Conservation (phyloP, 23 tunicate species). For the Halocynthia roretzi region DNA sequence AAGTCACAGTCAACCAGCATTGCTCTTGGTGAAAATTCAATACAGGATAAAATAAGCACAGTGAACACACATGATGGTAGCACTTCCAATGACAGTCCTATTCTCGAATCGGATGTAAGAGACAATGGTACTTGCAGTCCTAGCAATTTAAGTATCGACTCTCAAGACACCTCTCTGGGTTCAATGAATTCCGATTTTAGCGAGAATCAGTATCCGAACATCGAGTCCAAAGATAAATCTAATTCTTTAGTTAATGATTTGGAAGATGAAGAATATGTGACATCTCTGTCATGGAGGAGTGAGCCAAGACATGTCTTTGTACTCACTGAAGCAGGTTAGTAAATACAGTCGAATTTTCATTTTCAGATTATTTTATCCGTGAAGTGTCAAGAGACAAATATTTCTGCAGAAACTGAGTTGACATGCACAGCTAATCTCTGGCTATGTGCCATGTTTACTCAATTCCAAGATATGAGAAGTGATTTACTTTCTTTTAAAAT, state of each 20-base stretch:
- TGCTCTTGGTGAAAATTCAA: not conserved
- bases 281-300: conserved; percentile 28
- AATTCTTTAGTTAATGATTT: not conserved
- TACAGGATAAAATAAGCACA: not conserved
- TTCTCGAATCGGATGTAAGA: not conserved
- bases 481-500: no score
- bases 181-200: not conserved
- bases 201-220: not conserved
- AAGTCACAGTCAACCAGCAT: not conserved
- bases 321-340: conserved; percentile 48
- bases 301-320: conserved; percentile 66
- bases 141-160: not conserved
- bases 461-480: no score
- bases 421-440: no score
- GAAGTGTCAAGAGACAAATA: no score
- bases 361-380: no score
- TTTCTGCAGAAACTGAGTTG: no score
- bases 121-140: not conserved
- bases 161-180: not conserved
- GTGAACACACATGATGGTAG: no score
- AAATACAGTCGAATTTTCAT: not conserved
- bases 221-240: not conserved
- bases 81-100: not conserved
- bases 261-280: conserved; percentile 43
- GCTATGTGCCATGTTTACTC: no score